Conservation (phyloP, 2,113 vertebrate species). For the Coturnix japonica region DNA sequence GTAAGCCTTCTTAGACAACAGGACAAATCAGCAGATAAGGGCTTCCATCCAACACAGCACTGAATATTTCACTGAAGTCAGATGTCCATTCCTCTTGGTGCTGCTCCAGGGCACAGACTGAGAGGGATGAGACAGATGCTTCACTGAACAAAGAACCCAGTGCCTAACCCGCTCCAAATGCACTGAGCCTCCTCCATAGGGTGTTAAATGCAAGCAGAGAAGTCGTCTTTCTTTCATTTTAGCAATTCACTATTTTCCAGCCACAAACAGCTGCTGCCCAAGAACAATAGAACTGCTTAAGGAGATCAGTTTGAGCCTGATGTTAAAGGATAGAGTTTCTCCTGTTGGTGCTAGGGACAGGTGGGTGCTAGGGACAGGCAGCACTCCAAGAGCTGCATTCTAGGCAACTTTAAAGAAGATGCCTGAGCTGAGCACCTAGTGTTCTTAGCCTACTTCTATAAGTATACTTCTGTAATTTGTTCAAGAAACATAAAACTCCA, state of each 20-base stretch:
- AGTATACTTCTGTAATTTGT: not conserved
- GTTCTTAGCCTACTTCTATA: not conserved
- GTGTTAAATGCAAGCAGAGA: not conserved
- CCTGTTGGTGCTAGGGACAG: too few relatives aligned
- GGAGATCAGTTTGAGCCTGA: not conserved
- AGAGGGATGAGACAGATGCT: not conserved
- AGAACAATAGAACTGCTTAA: not conserved
- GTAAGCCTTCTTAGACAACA: not conserved
- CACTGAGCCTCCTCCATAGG: not conserved
- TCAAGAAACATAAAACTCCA: not conserved
- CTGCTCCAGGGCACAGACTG: not conserved
- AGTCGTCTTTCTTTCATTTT: not conserved
- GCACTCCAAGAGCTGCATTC: not conserved
- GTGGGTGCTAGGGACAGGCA: too few relatives aligned
- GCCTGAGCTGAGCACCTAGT: not conserved
- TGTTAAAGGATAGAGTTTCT: not conserved
- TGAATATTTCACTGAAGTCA: not conserved
- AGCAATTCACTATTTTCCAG: not conserved
- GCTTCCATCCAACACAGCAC: not conserved
- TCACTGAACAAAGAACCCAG: not conserved
- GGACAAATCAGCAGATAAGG: not conserved
- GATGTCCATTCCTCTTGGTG: not conserved
- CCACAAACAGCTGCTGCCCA: not conserved
- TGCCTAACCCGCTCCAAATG: not conserved
- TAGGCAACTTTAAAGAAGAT: not conserved